Evolutionary conservation across 1,140 invertebrate species (phyloP).

Genomic region (Ooceraea biroi): DNA sequence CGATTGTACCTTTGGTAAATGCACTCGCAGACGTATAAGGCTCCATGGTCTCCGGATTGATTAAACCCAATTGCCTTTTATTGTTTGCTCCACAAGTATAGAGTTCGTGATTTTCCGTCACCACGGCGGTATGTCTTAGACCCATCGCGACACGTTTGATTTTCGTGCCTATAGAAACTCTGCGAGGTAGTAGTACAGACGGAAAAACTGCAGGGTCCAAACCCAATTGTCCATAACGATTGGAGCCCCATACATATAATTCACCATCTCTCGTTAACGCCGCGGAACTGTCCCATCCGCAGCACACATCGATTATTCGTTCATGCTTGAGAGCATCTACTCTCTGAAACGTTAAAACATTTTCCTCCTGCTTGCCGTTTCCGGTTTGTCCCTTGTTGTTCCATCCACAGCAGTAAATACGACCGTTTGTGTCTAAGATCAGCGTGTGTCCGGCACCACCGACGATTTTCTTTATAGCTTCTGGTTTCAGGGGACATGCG

Average conservation of each 20-base stretch:
- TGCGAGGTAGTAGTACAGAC: slow-evolving; percentile 57
- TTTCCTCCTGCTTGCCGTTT: slow-evolving; percentile 78
- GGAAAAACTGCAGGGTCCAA: slow-evolving; percentile 13
- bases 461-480: slow-evolving; percentile 88
- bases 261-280: slow-evolving; percentile 89
- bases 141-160: slow-evolving; percentile 84
- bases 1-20: slow-evolving; percentile 85
- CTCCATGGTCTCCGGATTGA: slow-evolving; percentile 70
- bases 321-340: slow-evolving; percentile 79
- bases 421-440: slow-evolving; percentile 89
- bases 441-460: slow-evolving; percentile 93
- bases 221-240: slow-evolving; percentile 91
- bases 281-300: slow-evolving; percentile 91
- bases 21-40: slow-evolving; percentile 76
- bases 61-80: slow-evolving; percentile 89
- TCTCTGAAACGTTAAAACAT: slow-evolving; percentile 68
- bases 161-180: slow-evolving; percentile 42
- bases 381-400: slow-evolving; percentile 94
- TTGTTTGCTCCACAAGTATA: slow-evolving; percentile 88
- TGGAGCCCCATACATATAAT: slow-evolving; percentile 92
- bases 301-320: slow-evolving; percentile 87
- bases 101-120: slow-evolving; percentile 88
- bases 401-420: slow-evolving; percentile 94
- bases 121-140: slow-evolving; percentile 89
- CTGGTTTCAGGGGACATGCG: slow-evolving; percentile 80